Conservation (phyloP, 2,888 invertebrate species). For the Luffia ferchaultella region DNA sequence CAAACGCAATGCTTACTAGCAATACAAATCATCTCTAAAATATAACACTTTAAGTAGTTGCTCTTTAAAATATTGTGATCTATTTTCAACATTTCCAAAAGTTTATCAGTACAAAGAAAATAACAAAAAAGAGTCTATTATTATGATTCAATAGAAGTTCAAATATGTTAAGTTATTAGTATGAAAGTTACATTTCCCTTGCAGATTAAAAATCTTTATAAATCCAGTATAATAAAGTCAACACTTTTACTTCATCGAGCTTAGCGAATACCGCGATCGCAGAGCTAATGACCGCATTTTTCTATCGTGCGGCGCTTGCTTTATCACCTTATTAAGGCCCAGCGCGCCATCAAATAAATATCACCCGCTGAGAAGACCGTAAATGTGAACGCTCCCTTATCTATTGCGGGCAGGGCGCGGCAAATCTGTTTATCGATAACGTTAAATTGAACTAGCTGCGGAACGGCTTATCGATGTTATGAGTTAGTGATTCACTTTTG, state of each 20-base stretch:
- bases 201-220: no score
- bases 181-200: no score
- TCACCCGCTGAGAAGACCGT: not conserved
- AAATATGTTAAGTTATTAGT: no score
- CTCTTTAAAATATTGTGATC: no score
- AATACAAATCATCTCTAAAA: no score
- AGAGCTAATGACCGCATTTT: not conserved
- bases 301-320: not conserved
- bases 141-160: no score
- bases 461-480: not conserved
- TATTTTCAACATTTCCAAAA: no score
- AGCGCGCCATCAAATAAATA: not conserved
- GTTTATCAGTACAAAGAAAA: no score
- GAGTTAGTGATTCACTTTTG: not conserved
- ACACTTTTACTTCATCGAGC: not conserved
- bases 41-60: no score
- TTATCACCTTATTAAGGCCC: not conserved
- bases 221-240: no score
- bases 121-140: no score
- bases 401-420: not conserved
- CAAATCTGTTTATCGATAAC: not conserved
- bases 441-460: not conserved
- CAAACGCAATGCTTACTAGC: no score
- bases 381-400: not conserved
- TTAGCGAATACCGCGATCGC: not conserved